phyloP scores from a whole-genome alignment of 2,888 invertebrate genomes.

The Abrostola triplasia region DNA sequence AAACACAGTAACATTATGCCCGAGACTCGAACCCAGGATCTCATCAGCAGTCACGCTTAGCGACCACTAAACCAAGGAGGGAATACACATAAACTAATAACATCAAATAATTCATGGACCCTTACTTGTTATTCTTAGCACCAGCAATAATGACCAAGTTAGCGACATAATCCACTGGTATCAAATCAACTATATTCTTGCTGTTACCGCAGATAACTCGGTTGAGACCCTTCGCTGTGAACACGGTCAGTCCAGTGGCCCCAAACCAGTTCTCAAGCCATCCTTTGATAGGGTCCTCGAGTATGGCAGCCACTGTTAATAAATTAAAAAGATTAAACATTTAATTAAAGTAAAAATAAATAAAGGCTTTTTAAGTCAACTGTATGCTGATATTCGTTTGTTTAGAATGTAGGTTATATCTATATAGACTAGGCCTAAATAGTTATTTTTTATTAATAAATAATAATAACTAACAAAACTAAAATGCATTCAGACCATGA shows the following conservation, averaged over 20 bases:
- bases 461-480: too few species aligned
- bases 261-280: constrained; percentile 63
- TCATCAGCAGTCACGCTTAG: not conserved
- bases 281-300: constrained; percentile 54
- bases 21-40: too few species aligned
- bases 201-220: constrained; percentile 36
- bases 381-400: too few species aligned
- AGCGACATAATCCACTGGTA: constrained; percentile 62
- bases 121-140: constrained; percentile 49
- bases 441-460: too few species aligned
- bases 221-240: constrained; percentile 46
- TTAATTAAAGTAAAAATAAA: too few species aligned
- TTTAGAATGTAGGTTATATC: too few species aligned
- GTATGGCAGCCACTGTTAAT: constrained; percentile 57
- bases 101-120: constrained; percentile 4
- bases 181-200: constrained; percentile 48
- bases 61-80: not conserved
- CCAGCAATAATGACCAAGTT: constrained; percentile 59
- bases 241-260: constrained; percentile 32
- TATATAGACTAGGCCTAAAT: too few species aligned
- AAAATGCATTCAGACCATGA: too few species aligned
- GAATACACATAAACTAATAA: not conserved
- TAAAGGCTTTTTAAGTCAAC: too few species aligned
- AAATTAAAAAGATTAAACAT: too few species aligned
- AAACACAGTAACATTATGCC: too few species aligned